Evolutionary conservation across 2,113 vertebrate genomes (phyloP).

Genomic region (Miniopterus natalensis): DNA sequence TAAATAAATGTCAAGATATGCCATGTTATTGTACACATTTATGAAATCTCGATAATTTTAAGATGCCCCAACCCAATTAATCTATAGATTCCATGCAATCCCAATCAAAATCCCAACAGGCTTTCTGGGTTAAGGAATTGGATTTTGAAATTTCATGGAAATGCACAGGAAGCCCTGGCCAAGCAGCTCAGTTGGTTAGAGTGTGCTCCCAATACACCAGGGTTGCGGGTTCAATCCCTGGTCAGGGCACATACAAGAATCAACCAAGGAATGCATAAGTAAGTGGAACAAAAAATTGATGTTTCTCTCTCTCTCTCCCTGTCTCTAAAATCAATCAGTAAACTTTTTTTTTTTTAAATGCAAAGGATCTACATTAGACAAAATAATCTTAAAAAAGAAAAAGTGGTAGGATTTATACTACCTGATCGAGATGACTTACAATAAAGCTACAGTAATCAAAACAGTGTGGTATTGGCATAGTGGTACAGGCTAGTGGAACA

Average conservation of each 20-base stretch:
- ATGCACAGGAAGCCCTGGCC: not conserved
- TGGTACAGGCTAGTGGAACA: not conserved
- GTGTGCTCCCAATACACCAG: too few relatives aligned
- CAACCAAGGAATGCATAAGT: too few relatives aligned
- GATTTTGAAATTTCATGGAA: not conserved
- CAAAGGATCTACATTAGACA: not conserved
- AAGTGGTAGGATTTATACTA: not conserved
- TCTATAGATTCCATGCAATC: not conserved
- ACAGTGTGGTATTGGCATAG: not conserved
- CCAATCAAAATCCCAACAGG: not conserved
- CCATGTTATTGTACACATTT: not conserved
- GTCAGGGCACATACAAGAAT: too few relatives aligned
- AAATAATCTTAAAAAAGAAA: not conserved
- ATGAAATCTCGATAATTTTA: not conserved
- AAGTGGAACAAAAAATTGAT: too few relatives aligned
- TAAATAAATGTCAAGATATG: not conserved
- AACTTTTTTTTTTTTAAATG: too few relatives aligned
- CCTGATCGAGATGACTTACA: not conserved
- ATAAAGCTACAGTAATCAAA: not conserved
- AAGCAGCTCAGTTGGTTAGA: too few relatives aligned
- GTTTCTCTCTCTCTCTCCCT: too few relatives aligned
- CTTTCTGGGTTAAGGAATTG: not conserved
- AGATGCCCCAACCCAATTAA: not conserved
- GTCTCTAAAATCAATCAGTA: too few relatives aligned
- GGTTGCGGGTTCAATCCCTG: too few relatives aligned